Evolutionary conservation across 2,113 vertebrate genomes (phyloP), one percentile per base, ranked within the genome.

Genomic region (Reinhardtius hippoglossoides): DNA sequence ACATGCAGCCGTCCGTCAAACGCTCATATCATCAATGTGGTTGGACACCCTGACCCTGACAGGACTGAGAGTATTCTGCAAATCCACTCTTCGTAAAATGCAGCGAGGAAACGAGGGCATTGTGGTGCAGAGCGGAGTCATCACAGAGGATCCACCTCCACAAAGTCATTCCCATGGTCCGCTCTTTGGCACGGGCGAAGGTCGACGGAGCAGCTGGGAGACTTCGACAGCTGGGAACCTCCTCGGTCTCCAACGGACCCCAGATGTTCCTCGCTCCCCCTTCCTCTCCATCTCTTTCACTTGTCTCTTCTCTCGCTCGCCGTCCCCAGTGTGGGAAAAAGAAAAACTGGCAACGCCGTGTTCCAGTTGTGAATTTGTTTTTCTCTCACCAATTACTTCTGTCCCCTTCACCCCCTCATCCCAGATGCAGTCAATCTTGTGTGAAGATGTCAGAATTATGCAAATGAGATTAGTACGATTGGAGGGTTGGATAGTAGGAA

Each of bases 201-300:
- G 81, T 78, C 68, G 40, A 46, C 26, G 64, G 67, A 90, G 84
- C 93, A 92, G 91, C 92, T 94, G 92, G 83, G 71, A 78, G 72
- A 60, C 66, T 75, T 62, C 83, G 78, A 91, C 92, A 93, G 92
- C 89, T 93, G 92, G 87, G 91, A 88, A 89, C 83, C 71, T 87
- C 77, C 80, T 81, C 81, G 46, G 35, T 87, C 87, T 91, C 87
- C 76, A 72, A 67, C 56, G 87, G 85, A 87, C 86, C 91, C 80
- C 92, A 94, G 91, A 91, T 94, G 92, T 89, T 87, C 56, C 71
- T 52, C 70, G 86, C 87, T 91, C 88, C 76, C 71, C 64, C 20
- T 69, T 44, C 56, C 67, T 57, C 71, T 31, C 57, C 52, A 54
- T 23, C 54, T 56, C n/a, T 21, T 24, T 24, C 9, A 24, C 54